These are phyloP conservation scores for Ibycter americanus DNA, from an alignment of 2,797 vertebrate genomes.

Conservation along the genomic window DNA sequence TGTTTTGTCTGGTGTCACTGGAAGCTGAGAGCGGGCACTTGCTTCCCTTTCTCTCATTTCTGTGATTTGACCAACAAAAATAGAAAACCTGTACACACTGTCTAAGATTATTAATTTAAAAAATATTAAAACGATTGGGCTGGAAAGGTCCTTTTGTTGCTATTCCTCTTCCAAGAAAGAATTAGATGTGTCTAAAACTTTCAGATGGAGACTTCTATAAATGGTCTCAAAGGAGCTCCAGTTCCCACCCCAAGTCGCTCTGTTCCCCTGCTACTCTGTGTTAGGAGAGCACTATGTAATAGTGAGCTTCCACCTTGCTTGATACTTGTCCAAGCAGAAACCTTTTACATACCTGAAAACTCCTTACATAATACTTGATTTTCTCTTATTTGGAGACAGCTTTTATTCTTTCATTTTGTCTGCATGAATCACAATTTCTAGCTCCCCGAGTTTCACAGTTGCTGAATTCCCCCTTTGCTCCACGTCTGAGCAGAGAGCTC, in stretches of 20 bases:
- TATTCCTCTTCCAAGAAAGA: not conserved
- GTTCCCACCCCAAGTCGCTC: not conserved
- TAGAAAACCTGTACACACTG: fast-evolving
- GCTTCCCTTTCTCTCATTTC: not conserved
- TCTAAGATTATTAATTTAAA: not conserved
- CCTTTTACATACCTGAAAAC: not conserved
- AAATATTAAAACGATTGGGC: not conserved
- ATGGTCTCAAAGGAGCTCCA: not conserved
- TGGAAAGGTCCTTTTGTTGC: not conserved
- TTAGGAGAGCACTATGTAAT: not conserved
- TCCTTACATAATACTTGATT: not conserved
- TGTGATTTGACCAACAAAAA: not conserved
- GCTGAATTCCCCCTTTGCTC: not conserved
- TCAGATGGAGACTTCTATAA: not conserved
- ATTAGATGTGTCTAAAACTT: not conserved
- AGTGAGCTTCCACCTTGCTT: not conserved
- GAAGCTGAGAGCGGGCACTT: not conserved
- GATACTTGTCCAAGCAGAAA: not conserved
- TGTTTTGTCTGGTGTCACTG: not conserved
- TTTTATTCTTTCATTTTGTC: not conserved
- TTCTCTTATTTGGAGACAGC: not conserved
- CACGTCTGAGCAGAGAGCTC: not conserved
- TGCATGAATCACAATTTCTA: not conserved
- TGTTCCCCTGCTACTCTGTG: fast-evolving
- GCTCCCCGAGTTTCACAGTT: not conserved